A percentile compares a stretch with the other conserved stretches of the same genome.
These are phyloP conservation scores for Sapayoa aenigma DNA, from an alignment of 2,113 vertebrate species.

Conservation along the genomic window DNA sequence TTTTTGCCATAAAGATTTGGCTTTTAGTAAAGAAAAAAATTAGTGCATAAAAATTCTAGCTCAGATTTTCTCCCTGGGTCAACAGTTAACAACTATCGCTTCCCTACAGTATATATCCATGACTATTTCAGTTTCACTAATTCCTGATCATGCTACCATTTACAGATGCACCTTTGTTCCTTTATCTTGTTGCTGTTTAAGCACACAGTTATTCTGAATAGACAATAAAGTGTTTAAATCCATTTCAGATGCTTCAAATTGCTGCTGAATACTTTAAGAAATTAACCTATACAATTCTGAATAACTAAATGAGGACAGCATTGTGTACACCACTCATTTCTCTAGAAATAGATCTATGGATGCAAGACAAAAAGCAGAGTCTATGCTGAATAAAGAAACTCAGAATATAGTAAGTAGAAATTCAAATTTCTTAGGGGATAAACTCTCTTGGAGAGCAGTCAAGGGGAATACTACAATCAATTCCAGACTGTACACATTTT, in stretches of 20 bases:
- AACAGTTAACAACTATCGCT: background rate
- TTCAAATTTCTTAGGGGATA: background rate
- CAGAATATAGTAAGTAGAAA: background rate
- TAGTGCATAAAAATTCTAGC: background rate
- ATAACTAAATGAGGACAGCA: background rate
- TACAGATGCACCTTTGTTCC: background rate
- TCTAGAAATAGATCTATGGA: background rate
- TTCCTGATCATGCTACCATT: background rate
- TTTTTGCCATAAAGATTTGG: background rate
- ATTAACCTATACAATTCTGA: background rate
- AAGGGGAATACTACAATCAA: background rate
- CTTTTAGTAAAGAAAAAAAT: background rate
- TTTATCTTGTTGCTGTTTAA: background rate
- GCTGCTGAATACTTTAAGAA: background rate
- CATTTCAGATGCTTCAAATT: background rate
- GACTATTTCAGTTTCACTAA: background rate
- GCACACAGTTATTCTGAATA: background rate
- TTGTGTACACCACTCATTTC: background rate
- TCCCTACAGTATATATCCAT: rapidly evolving
- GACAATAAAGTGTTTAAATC: background rate
- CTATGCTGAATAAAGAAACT: background rate
- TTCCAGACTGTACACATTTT: background rate
- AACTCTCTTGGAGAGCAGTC: background rate
- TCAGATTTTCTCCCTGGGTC: background rate
- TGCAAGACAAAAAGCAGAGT: background rate